These are phyloP conservation scores for Plectus sambesii DNA, from an alignment of 1,140 invertebrate species.

Conservation along the genomic window DNA sequence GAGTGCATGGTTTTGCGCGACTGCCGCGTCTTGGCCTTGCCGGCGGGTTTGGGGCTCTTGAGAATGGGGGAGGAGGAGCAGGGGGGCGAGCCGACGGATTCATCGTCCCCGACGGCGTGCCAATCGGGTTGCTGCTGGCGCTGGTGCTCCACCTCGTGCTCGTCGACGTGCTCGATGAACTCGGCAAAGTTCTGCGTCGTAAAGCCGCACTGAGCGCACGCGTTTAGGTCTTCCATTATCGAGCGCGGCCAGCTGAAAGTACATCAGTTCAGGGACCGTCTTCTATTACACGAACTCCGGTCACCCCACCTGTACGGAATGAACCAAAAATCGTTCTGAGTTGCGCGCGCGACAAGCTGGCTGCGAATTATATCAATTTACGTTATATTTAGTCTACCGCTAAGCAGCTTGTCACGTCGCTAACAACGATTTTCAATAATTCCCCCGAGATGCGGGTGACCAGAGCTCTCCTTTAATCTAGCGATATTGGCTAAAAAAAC, in stretches of 20 bases:
- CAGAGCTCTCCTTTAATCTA: too few relatives aligned
- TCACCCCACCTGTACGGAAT: too few relatives aligned
- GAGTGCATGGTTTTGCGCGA: slow-evolving; percentile 27
- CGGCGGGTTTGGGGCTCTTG: not conserved
- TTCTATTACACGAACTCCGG: too few relatives aligned
- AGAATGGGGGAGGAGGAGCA: not conserved
- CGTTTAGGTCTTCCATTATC: slow-evolving; percentile 24
- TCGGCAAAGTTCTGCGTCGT: slow-evolving; percentile 19
- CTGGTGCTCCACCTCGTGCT: slow-evolving; percentile 12
- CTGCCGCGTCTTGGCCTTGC: slow-evolving; percentile 10
- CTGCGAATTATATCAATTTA: too few relatives aligned
- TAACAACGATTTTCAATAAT: too few relatives aligned
- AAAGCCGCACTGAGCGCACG: slow-evolving; percentile 23
- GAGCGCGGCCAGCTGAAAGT: slow-evolving; percentile 9
- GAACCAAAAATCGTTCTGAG: too few relatives aligned
- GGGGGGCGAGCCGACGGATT: slow-evolving; percentile 2
- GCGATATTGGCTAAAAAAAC: too few relatives aligned
- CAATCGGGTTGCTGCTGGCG: not conserved
- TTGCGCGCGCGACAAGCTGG: too few relatives aligned
- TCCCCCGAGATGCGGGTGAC: too few relatives aligned
- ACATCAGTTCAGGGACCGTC: too few relatives aligned
- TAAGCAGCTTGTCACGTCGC: too few relatives aligned
- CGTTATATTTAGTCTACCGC: too few relatives aligned
- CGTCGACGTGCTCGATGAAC: slow-evolving; percentile 22
- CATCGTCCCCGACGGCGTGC: not conserved